Evolutionary conservation across 2,888 invertebrate genomes (phyloP).

Genomic region (Eilema griseolum): DNA sequence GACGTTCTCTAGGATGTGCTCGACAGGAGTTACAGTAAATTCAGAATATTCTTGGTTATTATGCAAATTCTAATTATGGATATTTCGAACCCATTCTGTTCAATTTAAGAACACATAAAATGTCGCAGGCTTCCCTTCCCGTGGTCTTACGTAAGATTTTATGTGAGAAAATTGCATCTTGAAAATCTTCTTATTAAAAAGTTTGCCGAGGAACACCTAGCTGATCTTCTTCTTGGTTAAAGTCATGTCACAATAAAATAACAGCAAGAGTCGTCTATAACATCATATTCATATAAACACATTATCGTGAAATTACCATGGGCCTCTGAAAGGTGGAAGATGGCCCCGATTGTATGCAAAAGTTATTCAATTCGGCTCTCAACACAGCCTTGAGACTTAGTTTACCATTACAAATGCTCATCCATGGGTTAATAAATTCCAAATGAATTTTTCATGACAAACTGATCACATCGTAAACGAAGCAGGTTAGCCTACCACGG

Average conservation of each 20-base stretch:
- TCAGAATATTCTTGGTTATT: neutral
- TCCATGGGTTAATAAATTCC: neutral
- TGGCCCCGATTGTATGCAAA: neutral
- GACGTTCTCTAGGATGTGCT: neutral
- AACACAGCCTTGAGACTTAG: neutral
- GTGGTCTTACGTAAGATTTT: too few relatives aligned
- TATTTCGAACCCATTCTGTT: too few relatives aligned
- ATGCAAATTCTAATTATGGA: too few relatives aligned
- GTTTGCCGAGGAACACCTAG: neutral
- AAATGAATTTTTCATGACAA: slow-evolving; percentile 1
- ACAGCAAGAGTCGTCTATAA: neutral
- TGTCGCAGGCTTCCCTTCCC: too few relatives aligned
- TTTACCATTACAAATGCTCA: neutral
- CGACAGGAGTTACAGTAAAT: neutral
- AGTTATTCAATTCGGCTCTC: neutral
- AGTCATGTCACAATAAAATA: neutral
- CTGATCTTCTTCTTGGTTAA: neutral
- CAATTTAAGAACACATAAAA: too few relatives aligned
- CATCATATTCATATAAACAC: neutral
- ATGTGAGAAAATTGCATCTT: too few relatives aligned
- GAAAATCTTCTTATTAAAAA: too few relatives aligned
- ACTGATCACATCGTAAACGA: neutral
- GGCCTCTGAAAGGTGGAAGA: neutral
- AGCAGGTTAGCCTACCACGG: neutral
- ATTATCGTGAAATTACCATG: neutral